A percentile compares a stretch with the other conserved stretches of the same genome.
Evolutionary conservation across 2,888 invertebrate genomes (phyloP).

Genomic region (Ornithoptera priamus): DNA sequence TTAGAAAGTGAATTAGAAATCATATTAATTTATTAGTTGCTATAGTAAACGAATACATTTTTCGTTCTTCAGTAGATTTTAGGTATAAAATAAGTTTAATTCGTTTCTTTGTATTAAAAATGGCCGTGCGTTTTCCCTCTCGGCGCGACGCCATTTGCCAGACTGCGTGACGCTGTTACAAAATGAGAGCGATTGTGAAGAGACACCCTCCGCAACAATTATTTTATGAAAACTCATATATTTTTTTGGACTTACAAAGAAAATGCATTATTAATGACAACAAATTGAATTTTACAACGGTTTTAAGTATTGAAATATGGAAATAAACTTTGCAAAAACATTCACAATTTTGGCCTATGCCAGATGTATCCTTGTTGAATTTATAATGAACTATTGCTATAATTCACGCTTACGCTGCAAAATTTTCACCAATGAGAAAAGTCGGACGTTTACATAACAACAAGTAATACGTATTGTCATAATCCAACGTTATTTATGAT

Average conservation of each 20-base stretch:
- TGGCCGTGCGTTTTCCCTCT: conserved; percentile 54
- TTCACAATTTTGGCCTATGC: too few species aligned
- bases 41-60: neutral
- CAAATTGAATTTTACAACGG: neutral
- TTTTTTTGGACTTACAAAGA: conserved; percentile 1
- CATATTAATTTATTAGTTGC: neutral
- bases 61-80: neutral
- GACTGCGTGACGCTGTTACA: conserved; percentile 78
- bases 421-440: too few species aligned
- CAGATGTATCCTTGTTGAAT: too few species aligned
- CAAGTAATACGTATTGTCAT: too few species aligned
- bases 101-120: conserved; percentile 47
- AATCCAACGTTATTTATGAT: too few species aligned
- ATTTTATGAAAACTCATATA: conserved; percentile 28
- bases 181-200: conserved; percentile 60
- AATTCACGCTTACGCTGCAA: too few species aligned
- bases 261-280: neutral
- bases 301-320: too few species aligned
- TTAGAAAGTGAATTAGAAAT: neutral
- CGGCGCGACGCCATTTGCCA: conserved; percentile 67
- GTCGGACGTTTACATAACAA: too few species aligned
- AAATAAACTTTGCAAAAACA: too few species aligned
- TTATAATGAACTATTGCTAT: too few species aligned
- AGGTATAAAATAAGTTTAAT: too few species aligned
- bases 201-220: conserved; percentile 36